Base-by-base conservation (phyloP, 2,888 invertebrate species). In the Lydus trimaculatus region DNA sequence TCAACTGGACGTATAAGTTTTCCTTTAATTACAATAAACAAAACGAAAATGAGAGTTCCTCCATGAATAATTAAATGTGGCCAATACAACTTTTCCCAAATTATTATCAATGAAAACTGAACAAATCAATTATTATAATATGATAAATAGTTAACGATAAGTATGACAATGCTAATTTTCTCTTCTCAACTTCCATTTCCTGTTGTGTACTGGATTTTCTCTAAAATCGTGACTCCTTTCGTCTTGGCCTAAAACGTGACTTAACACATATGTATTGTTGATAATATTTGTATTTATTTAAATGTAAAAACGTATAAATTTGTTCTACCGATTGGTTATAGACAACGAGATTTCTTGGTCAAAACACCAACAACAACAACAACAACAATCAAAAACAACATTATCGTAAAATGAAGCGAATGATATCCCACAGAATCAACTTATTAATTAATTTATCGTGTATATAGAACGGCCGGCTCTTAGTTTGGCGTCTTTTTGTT, bases 231-330 rank as follows among this genome's bases (percentile, higher is more conserved):
- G 48, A 48, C 48, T 69, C 64, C 61, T 64, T 65, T 59, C 59
- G n/a, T 66, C 66, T 65, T 78, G 78, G 72, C 79, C 78, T 79
- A 76, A 72, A 75, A 76, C 78, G 78, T 78, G 78, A 77, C 75
- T 73, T 58, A 20, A 23, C 52, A 56, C 52, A 17, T 17, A 3
- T 36, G 15, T 4, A 7, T 15, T 36, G 2, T 33, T 33, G 1
- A 9, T 8, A 8, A 36, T 4, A 15, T 7, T 43, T 43, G 1
- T 43, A 43, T 43, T 43, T 43, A 2, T n/a, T 17, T 43, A 5
- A 20, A 2, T 48, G 9, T 20, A 23, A 25, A 25, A 56, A 25
- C 25, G 56, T 56, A n/a, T n/a, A n/a, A n/a, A n/a, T n/a, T n/a
- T n/a, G n/a, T n/a, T n/a, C n/a, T n/a, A n/a, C n/a, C n/a, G n/a